Conservation (phyloP, 2,113 vertebrate species). For the Cisticola juncidis region DNA sequence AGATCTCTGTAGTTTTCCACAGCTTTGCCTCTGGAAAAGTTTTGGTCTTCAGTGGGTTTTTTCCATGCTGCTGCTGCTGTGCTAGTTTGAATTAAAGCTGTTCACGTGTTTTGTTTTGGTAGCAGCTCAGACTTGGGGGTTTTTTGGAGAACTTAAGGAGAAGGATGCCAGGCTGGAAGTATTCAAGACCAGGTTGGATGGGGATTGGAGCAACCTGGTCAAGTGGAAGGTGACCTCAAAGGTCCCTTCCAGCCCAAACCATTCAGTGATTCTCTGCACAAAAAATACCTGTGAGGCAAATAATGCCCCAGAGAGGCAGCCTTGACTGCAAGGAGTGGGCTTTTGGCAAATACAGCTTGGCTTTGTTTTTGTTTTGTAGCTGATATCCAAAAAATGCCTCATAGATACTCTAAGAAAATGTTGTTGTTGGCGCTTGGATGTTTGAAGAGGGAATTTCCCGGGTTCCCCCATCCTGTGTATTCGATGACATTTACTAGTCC, state of each 20-base stretch:
- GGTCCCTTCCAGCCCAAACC: not conserved
- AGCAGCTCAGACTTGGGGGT: not conserved
- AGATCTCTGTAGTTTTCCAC: slow-evolving; percentile 34
- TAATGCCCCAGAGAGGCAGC: not conserved
- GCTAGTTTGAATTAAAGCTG: not conserved
- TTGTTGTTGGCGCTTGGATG: not conserved
- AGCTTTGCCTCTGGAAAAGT: not conserved
- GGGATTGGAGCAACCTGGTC: not conserved
- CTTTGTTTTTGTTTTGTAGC: not conserved
- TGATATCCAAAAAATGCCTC: not conserved
- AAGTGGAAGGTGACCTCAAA: not conserved
- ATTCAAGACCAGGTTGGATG: not conserved
- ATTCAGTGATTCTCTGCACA: not conserved
- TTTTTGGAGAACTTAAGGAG: not conserved
- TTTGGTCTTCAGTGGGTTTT: slow-evolving; percentile 15
- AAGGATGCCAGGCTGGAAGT: not conserved
- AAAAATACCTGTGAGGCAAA: not conserved
- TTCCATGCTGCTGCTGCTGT: not conserved
- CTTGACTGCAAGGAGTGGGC: not conserved
- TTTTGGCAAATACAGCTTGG: not conserved
- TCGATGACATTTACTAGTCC: not conserved
- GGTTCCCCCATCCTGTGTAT: not conserved
- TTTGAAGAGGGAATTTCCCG: not conserved
- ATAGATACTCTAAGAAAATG: not conserved
- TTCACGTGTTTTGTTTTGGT: not conserved